phyloP scores from a whole-genome alignment of 2,888 invertebrate genomes.

The Xestia ashworthii region DNA sequence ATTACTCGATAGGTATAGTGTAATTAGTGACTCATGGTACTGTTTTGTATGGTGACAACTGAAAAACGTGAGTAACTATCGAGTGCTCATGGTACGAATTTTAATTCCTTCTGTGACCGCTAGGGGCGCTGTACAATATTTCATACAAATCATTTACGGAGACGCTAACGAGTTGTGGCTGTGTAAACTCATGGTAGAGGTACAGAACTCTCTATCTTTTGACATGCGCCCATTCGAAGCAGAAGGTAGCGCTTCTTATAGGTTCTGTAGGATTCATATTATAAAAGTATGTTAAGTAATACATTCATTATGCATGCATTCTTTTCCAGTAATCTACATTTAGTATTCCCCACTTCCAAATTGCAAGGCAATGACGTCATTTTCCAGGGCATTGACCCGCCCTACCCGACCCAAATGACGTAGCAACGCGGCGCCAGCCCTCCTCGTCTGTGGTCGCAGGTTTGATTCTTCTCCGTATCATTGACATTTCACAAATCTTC shows the following conservation, averaged over 20 bases:
- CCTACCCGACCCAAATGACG: background rate
- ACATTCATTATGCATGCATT: background rate
- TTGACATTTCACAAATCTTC: background rate
- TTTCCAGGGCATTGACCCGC: constrained; percentile 1
- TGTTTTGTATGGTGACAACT: too few relatives aligned
- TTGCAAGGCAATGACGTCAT: background rate
- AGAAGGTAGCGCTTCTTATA: background rate
- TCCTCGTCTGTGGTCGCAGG: background rate
- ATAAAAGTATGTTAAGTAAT: too few relatives aligned
- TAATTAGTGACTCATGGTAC: too few relatives aligned
- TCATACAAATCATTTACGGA: too few relatives aligned
- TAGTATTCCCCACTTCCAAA: background rate
- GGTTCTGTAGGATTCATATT: background rate
- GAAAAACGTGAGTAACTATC: too few relatives aligned
- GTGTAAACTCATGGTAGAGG: too few relatives aligned
- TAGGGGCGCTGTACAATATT: too few relatives aligned
- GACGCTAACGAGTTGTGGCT: too few relatives aligned
- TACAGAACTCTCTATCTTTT: background rate
- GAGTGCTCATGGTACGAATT: too few relatives aligned
- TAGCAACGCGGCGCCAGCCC: background rate
- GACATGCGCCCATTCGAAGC: background rate
- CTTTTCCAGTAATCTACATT: background rate
- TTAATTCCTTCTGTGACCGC: too few relatives aligned
- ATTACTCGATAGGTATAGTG: too few relatives aligned
- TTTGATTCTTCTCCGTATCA: constrained; percentile 5